Conservation (phyloP, 2,797 vertebrate genomes). For the Ataeniobius toweri region DNA sequence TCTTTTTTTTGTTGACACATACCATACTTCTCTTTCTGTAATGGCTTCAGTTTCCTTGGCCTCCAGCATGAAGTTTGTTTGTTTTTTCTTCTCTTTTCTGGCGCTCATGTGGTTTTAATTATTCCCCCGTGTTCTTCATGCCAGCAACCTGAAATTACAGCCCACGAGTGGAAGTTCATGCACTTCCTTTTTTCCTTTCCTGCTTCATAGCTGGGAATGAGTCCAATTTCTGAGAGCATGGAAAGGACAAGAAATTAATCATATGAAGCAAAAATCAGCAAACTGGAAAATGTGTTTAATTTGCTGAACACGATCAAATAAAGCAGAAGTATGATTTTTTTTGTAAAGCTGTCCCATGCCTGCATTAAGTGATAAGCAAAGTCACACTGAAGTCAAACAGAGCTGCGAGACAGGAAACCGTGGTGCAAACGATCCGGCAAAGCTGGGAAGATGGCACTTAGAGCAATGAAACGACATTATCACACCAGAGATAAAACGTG, state of each 20-base stretch:
- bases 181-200: neutral
- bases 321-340: neutral
- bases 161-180: constrained; percentile 7
- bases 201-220: constrained; percentile 6
- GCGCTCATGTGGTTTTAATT: constrained; percentile 55
- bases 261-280: constrained; percentile 1
- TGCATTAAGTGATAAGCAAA: constrained; percentile 27
- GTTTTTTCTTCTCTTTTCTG: constrained; percentile 9
- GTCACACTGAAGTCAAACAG: constrained; percentile 30
- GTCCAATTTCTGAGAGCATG: constrained; percentile 9
- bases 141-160: constrained; percentile 10
- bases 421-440: neutral
- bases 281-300: constrained; percentile 12
- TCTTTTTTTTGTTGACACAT: neutral
- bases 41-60: constrained; percentile 29
- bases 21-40: constrained; percentile 17
- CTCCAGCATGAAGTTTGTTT: constrained; percentile 20
- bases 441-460: constrained; percentile 14
- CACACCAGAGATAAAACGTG: neutral
- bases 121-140: constrained; percentile 11
- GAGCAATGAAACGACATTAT: constrained; percentile 10
- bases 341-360: neutral
- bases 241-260: constrained; percentile 5
- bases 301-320: constrained; percentile 16
- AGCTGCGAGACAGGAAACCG: constrained; percentile 3